These are phyloP conservation scores for Drosophila ambigua DNA, from an alignment of 1,140 invertebrate species.

Conservation along the genomic window DNA sequence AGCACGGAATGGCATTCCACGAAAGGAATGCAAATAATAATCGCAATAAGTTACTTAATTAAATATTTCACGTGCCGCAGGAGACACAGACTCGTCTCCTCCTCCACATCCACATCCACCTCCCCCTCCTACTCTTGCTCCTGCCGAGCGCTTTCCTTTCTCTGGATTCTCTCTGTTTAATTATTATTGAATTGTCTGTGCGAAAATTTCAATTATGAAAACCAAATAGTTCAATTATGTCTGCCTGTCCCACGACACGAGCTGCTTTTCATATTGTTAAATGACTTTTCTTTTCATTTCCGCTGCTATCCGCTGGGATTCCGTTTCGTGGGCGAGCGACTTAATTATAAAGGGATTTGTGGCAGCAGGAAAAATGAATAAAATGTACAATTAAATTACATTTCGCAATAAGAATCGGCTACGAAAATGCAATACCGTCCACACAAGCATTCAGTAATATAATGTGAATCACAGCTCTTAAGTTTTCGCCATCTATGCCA, in stretches of 20 bases:
- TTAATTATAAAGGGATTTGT: slow-evolving; percentile 76
- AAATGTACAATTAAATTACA: slow-evolving; percentile 54
- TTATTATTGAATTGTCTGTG: slow-evolving; percentile 80
- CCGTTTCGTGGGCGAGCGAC: slow-evolving; percentile 8
- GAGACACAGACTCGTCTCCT: slow-evolving; percentile 19
- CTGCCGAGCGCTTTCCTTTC: neutral
- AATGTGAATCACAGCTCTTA: too few species aligned
- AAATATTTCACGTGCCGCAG: slow-evolving; percentile 72
- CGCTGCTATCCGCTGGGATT: neutral
- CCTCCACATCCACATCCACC: neutral
- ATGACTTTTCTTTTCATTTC: slow-evolving; percentile 39
- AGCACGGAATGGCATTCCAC: neutral
- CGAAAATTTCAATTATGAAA: slow-evolving; percentile 75
- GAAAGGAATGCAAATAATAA: slow-evolving; percentile 79
- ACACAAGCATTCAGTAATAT: too few species aligned
- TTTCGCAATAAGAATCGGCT: too few species aligned
- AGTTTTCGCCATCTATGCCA: too few species aligned
- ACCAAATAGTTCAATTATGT: slow-evolving; percentile 79
- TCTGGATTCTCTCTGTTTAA: slow-evolving; percentile 43
- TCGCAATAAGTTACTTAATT: slow-evolving; percentile 78
- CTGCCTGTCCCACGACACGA: slow-evolving; percentile 2
- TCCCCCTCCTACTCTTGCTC: neutral
- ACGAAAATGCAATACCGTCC: too few species aligned
- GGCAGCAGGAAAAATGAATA: slow-evolving; percentile 25
- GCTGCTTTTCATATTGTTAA: slow-evolving; percentile 55